Conservation (phyloP, 2,113 vertebrate species). For the Symphodus melops region DNA sequence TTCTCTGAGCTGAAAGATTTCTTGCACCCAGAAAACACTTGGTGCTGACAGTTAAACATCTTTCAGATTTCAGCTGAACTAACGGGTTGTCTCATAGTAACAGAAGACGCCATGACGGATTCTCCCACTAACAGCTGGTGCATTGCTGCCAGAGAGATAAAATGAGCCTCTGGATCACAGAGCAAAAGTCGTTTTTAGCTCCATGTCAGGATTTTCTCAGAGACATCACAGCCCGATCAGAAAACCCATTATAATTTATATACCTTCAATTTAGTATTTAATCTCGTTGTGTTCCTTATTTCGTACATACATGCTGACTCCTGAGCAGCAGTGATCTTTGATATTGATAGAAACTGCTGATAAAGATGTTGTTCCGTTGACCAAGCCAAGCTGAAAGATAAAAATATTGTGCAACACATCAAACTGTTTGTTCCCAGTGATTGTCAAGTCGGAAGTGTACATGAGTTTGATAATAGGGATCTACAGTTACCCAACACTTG, state of each 20-base stretch:
- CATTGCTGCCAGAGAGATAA: conserved; percentile 15
- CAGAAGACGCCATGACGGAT: conserved; percentile 37
- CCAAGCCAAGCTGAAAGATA: background rate
- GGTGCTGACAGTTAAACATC: conserved; percentile 14
- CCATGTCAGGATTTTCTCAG: background rate
- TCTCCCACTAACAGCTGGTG: conserved; percentile 36
- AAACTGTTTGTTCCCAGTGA: conserved; percentile 1
- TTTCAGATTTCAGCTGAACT: conserved; percentile 33
- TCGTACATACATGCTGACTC: background rate
- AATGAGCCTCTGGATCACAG: conserved; percentile 22
- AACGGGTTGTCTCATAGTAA: conserved; percentile 53
- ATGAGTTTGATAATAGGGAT: background rate
- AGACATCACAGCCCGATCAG: background rate
- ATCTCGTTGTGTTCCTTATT: background rate
- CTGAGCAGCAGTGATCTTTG: background rate
- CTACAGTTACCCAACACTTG: background rate
- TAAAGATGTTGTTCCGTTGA: conserved; percentile 3
- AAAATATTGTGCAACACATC: conserved; percentile 11
- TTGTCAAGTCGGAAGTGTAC: background rate
- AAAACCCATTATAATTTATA: background rate
- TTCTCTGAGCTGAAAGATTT: conserved; percentile 16
- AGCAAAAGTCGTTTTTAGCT: conserved; percentile 34
- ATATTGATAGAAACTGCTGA: background rate
- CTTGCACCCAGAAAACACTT: background rate
- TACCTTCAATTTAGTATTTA: too few relatives aligned